Base-by-base conservation (phyloP, 2,113 vertebrate genomes). In the Pardalotus punctatus region DNA sequence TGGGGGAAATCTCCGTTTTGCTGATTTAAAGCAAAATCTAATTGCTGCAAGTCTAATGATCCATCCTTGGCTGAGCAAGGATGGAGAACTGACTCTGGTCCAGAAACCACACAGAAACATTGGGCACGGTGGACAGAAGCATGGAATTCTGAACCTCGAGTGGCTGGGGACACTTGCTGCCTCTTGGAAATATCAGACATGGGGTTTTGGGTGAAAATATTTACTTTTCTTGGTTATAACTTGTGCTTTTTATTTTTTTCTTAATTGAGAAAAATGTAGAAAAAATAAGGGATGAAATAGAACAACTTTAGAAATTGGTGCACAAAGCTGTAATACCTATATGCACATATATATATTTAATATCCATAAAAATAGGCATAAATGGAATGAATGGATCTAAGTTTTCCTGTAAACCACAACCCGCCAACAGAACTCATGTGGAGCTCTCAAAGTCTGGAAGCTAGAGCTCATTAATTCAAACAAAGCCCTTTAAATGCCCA, bases 11-110 rank as follows among this genome's bases (percentile, higher is more conserved):
- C 85, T 90, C 43, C 14, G 0, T 95, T 95, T 90, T 96, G 88
- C 88, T 93, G 91, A 94, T 92, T 93, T 70, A 9, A 80, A 84
- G 64, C 47, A 29, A 93, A 94, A 90, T 76, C 67, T 91, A 92
- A 93, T 96, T 90, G 89, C 78, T 88, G 22, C 12, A 6, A 83
- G 54, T 48, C 11, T 90, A 85, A 85, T 53, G 85, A 69, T 17
- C 35, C 27, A 90, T 43, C 81, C 66, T 58, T 56, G 81, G 66
- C 81, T 87, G 81, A 88, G 60, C 35, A 14, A 1, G 50, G 35
- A 25, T 43, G 12, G 65, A 33, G 73, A 88, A 80, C 8, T 54
- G 77, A 38, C 40, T 66, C 58, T 10, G 33, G 20, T 22, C 57
- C 45, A 35, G 8, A 35, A 36, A 11, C 28, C 27, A 6, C 8